A percentile compares a stretch with the other conserved stretches of the same genome.
Conservation (phyloP, 2,113 vertebrate species). For the Phyllostomus hastatus region DNA sequence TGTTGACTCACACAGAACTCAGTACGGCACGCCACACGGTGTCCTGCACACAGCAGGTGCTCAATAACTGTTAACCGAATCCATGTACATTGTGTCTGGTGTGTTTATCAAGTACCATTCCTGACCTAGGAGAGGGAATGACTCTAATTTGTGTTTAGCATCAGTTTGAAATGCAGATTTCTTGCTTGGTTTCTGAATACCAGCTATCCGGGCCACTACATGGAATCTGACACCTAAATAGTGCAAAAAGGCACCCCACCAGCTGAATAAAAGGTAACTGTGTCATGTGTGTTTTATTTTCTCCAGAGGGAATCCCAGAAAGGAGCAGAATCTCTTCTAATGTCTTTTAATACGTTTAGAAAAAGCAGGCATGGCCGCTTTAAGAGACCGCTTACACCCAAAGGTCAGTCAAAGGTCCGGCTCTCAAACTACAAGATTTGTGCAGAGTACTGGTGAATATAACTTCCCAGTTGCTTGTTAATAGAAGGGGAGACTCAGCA, state of each 20-base stretch:
- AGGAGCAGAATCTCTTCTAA: background rate
- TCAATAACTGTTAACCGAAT: background rate
- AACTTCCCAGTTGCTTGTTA: background rate
- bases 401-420: conserved; percentile 32
- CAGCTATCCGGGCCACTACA: background rate
- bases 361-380: background rate
- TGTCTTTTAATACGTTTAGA: background rate
- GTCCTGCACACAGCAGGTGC: background rate
- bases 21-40: background rate
- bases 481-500: background rate
- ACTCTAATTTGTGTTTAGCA: background rate
- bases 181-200: background rate
- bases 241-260: background rate
- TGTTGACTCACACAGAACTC: background rate
- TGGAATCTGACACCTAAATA: background rate
- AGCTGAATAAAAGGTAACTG: background rate
- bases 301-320: background rate
- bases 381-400: conserved; percentile 19
- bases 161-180: conserved; percentile 10
- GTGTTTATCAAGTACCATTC: background rate
- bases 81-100: background rate
- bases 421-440: conserved; percentile 7
- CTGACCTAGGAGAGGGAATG: background rate
- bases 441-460: background rate
- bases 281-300: background rate